Evolutionary conservation across 2,113 vertebrate genomes (phyloP).

Genomic region (Trogon melanurus): DNA sequence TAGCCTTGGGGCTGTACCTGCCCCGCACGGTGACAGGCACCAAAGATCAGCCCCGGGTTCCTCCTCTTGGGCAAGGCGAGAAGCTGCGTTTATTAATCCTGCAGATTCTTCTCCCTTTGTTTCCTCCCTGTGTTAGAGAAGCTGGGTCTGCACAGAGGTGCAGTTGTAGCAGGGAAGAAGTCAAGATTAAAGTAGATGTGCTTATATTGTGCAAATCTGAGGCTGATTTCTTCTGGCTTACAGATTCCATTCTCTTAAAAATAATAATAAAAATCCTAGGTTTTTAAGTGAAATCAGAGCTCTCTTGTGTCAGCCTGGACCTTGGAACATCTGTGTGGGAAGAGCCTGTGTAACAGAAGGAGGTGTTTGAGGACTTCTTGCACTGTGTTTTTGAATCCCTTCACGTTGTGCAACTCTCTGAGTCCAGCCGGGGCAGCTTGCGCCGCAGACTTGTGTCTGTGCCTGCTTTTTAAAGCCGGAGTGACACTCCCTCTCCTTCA

Average conservation of each 20-base stretch:
- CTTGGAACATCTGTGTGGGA: not conserved
- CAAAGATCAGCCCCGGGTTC: not conserved
- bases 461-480: slow-evolving; percentile 32
- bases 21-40: not conserved
- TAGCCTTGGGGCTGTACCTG: not conserved
- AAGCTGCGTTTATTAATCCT: not conserved
- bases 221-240: not conserved
- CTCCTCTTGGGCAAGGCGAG: not conserved
- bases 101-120: not conserved
- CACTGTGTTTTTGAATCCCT: not conserved
- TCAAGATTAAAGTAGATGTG: not conserved
- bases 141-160: not conserved
- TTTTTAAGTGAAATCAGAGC: not conserved
- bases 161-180: not conserved
- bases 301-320: not conserved
- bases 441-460: not conserved
- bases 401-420: accelerated
- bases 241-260: not conserved
- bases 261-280: not conserved
- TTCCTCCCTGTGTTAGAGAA: not conserved
- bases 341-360: not conserved
- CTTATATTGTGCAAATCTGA: not conserved
- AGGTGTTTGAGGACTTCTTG: not conserved
- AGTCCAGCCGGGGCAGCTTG: not conserved
- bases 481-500: not conserved